These are phyloP conservation scores for Leptinotarsa juncta DNA, from an alignment of 2,888 invertebrate genomes.

Conservation along the genomic window DNA sequence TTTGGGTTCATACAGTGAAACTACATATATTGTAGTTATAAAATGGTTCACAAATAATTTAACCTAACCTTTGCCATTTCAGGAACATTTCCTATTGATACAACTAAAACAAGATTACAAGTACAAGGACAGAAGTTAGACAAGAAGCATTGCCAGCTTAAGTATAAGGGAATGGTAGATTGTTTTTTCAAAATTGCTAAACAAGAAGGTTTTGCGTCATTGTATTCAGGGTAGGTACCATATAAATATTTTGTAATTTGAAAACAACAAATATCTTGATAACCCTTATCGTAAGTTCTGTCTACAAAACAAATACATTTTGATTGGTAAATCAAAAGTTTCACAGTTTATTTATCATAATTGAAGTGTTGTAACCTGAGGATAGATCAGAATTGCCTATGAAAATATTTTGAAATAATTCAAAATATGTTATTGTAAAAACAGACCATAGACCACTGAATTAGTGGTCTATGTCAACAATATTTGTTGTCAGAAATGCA, in stretches of 20 bases:
- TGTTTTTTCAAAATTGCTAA: conserved; percentile 86
- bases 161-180: conserved; percentile 93
- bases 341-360: too few species aligned
- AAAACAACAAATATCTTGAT: not conserved
- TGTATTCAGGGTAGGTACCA: conserved; percentile 83
- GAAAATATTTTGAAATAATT: too few species aligned
- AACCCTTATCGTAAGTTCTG: too few species aligned
- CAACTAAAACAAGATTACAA: conserved; percentile 93
- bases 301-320: too few species aligned
- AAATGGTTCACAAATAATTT: not conserved
- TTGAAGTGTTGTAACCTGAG: too few species aligned
- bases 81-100: conserved; percentile 98
- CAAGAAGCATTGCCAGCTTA: conserved; percentile 77
- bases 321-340: too few species aligned
- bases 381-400: too few species aligned
- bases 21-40: not conserved
- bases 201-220: conserved; percentile 86
- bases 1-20: too few species aligned
- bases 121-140: conserved; percentile 92
- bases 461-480: too few species aligned
- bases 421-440: too few species aligned
- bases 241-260: conserved; percentile 15
- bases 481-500: too few species aligned
- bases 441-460: too few species aligned
- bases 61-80: conserved; percentile 22